Percentiles rank a stretch among this genome's conserved stretches.
Conservation (phyloP, 2,888 invertebrate genomes). For the Tetramorium bicarinatum region DNA sequence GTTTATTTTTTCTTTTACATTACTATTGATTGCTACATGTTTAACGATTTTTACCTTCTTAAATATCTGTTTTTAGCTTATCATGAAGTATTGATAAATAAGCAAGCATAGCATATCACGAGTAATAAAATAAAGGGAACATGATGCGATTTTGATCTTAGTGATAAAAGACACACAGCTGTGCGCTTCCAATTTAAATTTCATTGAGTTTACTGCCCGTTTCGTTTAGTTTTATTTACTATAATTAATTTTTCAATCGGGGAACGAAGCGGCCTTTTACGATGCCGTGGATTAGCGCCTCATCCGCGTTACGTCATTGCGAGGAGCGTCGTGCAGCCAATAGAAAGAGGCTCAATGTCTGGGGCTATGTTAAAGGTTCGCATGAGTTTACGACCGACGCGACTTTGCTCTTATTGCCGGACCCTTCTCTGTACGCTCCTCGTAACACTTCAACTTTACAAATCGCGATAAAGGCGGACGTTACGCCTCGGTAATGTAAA, state of each 20-base stretch:
- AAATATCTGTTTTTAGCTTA: slow-evolving; percentile 8
- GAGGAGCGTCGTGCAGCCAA: slow-evolving; percentile 59
- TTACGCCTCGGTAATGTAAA: slow-evolving; percentile 70
- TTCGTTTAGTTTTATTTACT: slow-evolving; percentile 71
- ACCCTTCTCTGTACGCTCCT: slow-evolving; percentile 74
- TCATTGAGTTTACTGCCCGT: slow-evolving; percentile 73
- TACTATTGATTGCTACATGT: background rate
- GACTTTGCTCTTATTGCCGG: slow-evolving; percentile 80
- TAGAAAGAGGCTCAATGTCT: slow-evolving; percentile 62
- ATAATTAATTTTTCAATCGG: slow-evolving; percentile 79
- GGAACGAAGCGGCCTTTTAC: slow-evolving; percentile 75
- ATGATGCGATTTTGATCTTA: slow-evolving; percentile 48
- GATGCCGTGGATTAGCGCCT: slow-evolving; percentile 73
- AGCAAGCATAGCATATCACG: background rate
- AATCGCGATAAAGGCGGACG: slow-evolving; percentile 76
- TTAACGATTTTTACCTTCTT: background rate
- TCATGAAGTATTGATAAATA: slow-evolving; percentile 14
- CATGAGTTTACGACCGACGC: slow-evolving; percentile 80
- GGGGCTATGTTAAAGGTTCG: slow-evolving; percentile 70
- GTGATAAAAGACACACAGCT: slow-evolving; percentile 44
- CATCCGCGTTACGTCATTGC: slow-evolving; percentile 72
- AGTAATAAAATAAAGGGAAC: slow-evolving; percentile 26
- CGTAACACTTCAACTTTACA: slow-evolving; percentile 74
- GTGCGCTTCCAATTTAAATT: slow-evolving; percentile 73
- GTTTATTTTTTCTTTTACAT: background rate